These are phyloP conservation scores for Coreius guichenoti DNA, from an alignment of 2,797 vertebrate species.

Conservation along the genomic window DNA sequence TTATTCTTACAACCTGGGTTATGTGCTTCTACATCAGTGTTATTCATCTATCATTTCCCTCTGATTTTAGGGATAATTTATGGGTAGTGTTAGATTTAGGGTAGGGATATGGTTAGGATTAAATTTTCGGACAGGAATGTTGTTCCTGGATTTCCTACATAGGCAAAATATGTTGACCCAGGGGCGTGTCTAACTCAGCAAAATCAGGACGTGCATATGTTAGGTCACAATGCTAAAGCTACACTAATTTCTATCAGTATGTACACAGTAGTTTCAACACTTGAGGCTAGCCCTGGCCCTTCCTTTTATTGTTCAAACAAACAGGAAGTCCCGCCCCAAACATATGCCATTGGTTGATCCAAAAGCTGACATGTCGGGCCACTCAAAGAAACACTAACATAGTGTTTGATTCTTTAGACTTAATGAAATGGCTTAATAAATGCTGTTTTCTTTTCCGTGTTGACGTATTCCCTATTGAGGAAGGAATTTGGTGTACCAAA, in stretches of 20 bases:
- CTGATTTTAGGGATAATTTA: no score
- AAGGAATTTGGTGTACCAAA: neutral
- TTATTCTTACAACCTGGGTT: no score
- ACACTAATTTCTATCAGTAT: neutral
- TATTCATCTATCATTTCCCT: no score
- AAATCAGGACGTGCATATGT: no score
- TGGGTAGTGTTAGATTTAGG: no score
- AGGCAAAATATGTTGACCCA: no score
- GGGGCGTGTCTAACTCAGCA: no score
- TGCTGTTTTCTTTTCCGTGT: neutral
- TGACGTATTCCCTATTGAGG: neutral
- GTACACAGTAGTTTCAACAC: neutral
- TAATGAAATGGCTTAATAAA: neutral
- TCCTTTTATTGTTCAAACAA: neutral
- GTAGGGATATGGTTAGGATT: no score
- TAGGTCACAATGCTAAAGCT: neutral
- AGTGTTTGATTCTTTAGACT: neutral
- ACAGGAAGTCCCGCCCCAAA: neutral
- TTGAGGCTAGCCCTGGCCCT: neutral
- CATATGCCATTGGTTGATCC: neutral
- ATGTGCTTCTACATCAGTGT: no score
- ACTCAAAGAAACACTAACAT: neutral
- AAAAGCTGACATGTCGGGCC: neutral
- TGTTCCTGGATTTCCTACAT: no score
- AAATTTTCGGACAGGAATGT: no score